These are phyloP conservation scores for Ceratitis capitata DNA, from an alignment of 1,140 invertebrate genomes.

Conservation along the genomic window DNA sequence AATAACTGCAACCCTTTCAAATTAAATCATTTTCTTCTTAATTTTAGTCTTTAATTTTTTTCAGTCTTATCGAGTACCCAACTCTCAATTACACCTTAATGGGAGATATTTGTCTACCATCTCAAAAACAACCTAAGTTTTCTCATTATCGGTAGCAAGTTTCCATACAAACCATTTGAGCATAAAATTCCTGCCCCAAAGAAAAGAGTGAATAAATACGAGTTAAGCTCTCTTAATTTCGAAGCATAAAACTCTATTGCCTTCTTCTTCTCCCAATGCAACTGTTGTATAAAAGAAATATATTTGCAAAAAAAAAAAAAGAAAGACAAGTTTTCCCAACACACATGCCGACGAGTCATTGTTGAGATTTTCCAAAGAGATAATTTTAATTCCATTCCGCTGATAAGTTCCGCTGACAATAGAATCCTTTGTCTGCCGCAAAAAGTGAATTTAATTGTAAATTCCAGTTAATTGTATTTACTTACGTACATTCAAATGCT, in stretches of 20 bases:
- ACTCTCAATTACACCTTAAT: no score
- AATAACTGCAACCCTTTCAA: no score
- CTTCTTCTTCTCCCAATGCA: not conserved
- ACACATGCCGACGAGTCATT: not conserved
- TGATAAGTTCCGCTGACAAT: slow-evolving; percentile 29
- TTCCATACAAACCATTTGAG: no score
- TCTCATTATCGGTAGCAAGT: no score
- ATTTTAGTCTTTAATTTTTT: no score
- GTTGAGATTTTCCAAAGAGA: slow-evolving; percentile 8
- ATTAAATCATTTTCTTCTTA: no score
- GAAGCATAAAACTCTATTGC: not conserved
- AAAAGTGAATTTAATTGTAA: slow-evolving; percentile 38
- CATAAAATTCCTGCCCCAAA: no score
- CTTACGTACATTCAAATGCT: not conserved
- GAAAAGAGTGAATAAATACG: not conserved
- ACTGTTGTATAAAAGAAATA: no score
- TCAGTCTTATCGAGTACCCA: no score
- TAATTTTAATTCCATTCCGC: slow-evolving; percentile 23
- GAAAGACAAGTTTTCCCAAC: not conserved
- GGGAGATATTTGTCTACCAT: no score
- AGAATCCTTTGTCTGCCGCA: slow-evolving; percentile 20
- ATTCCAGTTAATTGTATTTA: slow-evolving; percentile 34
- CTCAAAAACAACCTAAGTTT: no score
- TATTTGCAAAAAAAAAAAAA: not conserved
- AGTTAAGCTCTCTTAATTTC: not conserved